Evolutionary conservation across 2,888 invertebrate genomes (phyloP).

Genomic region (Epiperipatus broadwayi): DNA sequence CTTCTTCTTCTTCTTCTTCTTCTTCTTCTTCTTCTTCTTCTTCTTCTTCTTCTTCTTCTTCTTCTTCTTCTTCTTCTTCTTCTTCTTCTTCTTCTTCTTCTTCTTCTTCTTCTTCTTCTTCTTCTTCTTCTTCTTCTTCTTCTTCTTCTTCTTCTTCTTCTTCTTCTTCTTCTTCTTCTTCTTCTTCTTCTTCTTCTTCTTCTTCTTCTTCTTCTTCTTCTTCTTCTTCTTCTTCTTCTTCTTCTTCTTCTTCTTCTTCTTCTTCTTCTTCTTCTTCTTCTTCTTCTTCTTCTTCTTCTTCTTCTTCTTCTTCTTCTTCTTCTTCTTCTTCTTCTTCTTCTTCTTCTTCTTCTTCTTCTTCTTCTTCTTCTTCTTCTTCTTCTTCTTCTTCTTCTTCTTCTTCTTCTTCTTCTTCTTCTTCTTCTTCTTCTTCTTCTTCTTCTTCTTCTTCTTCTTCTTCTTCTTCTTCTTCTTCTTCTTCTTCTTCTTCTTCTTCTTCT

Average conservation of each 20-base stretch:
- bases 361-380: constrained; percentile 3
- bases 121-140: constrained; percentile 3
- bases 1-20: constrained; percentile 3
- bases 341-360: constrained; percentile 3
- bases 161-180: constrained; percentile 3
- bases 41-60: constrained; percentile 3
- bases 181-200: constrained; percentile 3
- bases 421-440: constrained; percentile 3
- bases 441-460: constrained; percentile 3
- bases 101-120: constrained; percentile 3
- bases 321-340: constrained; percentile 3
- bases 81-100: constrained; percentile 3
- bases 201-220: constrained; percentile 3
- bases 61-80: constrained; percentile 3
- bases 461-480: constrained; percentile 3
- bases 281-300: constrained; percentile 3
- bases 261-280: constrained; percentile 3
- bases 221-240: constrained; percentile 3
- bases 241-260: constrained; percentile 3
- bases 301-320: constrained; percentile 3
- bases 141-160: constrained; percentile 3
- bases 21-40: constrained; percentile 3
- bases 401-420: constrained; percentile 3
- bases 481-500: constrained; percentile 3
- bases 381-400: constrained; percentile 3